Evolutionary conservation across 2,797 vertebrate species (phyloP), one percentile per base, ranked within the genome.

Genomic region (Picus viridis): DNA sequence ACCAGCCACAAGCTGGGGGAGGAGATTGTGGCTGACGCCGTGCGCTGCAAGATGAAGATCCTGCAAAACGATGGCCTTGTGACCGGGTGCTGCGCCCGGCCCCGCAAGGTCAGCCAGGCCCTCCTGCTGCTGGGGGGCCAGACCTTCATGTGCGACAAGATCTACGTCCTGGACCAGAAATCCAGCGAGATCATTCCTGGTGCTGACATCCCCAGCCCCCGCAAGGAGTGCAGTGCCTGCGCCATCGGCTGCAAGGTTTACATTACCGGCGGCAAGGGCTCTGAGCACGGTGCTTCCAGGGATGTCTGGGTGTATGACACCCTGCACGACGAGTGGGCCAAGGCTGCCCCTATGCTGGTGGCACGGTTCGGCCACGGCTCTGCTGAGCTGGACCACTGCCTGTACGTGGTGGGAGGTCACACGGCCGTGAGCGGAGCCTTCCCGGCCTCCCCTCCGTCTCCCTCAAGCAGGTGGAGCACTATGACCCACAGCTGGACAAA

Each of bases 301-400:
- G 99, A 99, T 14, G 99, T 99, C 56, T 99, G 99, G 99, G 99
- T 99, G 19, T 99, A 99, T 6, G 99, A 99, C 88, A 99, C 99
- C 6, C 97, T 99, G 73, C 99, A 99, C 0, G 99, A 99, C 30
- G 99, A 99, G 95, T 99, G 99, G 99, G 99, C 99, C 12, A 99
- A 99, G 95, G 99, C 99, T 0, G 99, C 99, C 4, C 99, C 99
- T 71, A 99, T 99, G 99, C 98, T 99, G 67, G 99, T 99, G 43
- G 99, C 99, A 9, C 97, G 99, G 62, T 99, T 99, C n/a, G 99
- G 99, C 64, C 99, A 99, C 2, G 99, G 99, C 77, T 99, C 99
- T 0, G 99, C 99, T 0, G 99, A 99, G 96, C 98, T 99, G 67
- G 99, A 99, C 82, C 99, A 99, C 97, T 99, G 98, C 83, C 98